A percentile compares a stretch with the other conserved stretches of the same genome.
Evolutionary conservation across 2,888 invertebrate species (phyloP).

Genomic region (Agrochola circellaris): DNA sequence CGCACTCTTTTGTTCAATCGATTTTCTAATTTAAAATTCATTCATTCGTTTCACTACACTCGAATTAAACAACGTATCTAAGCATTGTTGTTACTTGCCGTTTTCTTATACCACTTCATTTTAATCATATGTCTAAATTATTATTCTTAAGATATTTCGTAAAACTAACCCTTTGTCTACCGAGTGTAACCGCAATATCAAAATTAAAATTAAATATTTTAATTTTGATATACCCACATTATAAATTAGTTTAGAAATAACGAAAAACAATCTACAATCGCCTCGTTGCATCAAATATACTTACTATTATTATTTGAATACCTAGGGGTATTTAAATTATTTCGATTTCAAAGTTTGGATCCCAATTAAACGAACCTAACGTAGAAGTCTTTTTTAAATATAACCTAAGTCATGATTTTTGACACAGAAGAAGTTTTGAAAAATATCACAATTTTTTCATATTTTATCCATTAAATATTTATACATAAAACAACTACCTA

Average conservation of each 20-base stretch:
- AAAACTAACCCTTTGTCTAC: not conserved
- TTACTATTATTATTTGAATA: too few species aligned
- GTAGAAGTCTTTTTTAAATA: too few species aligned
- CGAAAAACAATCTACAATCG: too few species aligned
- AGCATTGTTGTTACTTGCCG: not conserved
- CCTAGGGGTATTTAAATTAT: too few species aligned
- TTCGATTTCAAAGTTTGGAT: not conserved
- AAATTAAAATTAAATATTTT: too few species aligned
- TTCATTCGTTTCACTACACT: not conserved
- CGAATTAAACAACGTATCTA: not conserved
- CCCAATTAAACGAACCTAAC: not conserved
- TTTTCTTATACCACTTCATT: not conserved
- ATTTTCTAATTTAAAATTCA: not conserved
- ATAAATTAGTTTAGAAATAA: not conserved
- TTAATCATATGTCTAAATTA: not conserved
- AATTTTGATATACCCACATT: too few species aligned
- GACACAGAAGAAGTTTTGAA: too few species aligned
- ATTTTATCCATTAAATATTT: not conserved
- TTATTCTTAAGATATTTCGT: not conserved
- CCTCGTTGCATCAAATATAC: too few species aligned
- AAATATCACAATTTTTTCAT: not conserved
- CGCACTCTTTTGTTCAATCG: not conserved
- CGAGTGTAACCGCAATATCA: not conserved
- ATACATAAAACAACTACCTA: slow-evolving; percentile 59
- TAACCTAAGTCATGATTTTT: too few species aligned